Evolutionary conservation across 2,888 invertebrate genomes (phyloP).

Genomic region (Rotaria magnacalcarata): DNA sequence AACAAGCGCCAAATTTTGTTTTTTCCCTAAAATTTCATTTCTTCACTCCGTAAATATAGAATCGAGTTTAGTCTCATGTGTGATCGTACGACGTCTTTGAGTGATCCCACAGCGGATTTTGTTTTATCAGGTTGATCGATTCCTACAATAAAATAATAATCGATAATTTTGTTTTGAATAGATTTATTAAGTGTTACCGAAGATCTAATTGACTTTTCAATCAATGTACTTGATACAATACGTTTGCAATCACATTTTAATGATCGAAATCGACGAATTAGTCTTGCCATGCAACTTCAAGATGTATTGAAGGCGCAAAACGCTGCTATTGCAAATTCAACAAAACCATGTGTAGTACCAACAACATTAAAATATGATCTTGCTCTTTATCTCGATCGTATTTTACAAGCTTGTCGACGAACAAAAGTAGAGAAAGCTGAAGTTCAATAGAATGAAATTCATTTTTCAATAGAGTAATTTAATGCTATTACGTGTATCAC

Average conservation of each 20-base stretch:
- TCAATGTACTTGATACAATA: constrained; percentile 4
- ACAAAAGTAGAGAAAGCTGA: background rate
- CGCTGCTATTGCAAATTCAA: no score
- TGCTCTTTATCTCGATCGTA: background rate
- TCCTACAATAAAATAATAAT: no score
- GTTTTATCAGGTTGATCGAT: background rate
- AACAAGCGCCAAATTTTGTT: background rate
- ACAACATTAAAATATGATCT: constrained; percentile 35
- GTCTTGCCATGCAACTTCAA: background rate
- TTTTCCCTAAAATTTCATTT: background rate
- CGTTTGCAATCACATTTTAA: constrained; percentile 13
- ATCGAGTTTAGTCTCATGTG: background rate
- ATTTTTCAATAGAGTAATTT: background rate
- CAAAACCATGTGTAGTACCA: background rate
- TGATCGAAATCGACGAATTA: constrained; percentile 33
- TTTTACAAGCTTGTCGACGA: constrained; percentile 19
- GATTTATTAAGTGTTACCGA: constrained; percentile 14
- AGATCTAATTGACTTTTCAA: constrained; percentile 27
- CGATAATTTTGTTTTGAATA: background rate
- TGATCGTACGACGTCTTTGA: background rate
- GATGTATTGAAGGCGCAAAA: background rate
- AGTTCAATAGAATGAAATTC: background rate
- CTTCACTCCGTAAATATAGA: background rate
- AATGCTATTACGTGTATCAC: constrained; percentile 21
- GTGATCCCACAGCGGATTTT: constrained; percentile 32